phyloP scores from a whole-genome alignment of 2,113 vertebrate genomes.

The Mionectes macconnelli region DNA sequence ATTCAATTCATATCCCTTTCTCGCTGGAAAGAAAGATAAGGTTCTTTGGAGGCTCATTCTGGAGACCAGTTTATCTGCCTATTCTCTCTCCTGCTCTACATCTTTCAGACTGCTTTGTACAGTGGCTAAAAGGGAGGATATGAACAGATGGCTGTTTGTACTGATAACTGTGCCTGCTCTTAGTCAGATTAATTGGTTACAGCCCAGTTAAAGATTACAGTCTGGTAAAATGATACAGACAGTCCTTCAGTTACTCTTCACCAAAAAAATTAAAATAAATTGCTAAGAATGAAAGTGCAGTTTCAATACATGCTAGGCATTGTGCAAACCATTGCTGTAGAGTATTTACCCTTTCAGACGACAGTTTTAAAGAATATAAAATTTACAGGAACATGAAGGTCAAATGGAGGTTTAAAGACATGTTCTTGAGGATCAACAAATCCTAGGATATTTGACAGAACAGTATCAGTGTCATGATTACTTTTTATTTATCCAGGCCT shows the following conservation, averaged over 20 bases:
- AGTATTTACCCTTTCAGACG: neutral
- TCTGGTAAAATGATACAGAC: neutral
- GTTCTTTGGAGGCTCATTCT: constrained; percentile 9
- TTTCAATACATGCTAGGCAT: neutral
- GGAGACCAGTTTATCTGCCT: neutral
- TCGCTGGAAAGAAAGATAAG: constrained; percentile 27
- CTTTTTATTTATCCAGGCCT: neutral
- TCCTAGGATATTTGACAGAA: neutral
- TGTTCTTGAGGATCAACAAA: neutral
- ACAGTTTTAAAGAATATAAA: neutral
- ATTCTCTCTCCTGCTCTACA: neutral
- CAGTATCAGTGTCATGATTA: neutral
- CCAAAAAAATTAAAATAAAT: neutral
- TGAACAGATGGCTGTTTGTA: constrained; percentile 40
- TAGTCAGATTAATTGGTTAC: constrained; percentile 41
- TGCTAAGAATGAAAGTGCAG: neutral
- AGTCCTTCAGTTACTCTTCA: neutral
- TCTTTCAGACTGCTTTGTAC: neutral
- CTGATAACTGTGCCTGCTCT: constrained; percentile 20
- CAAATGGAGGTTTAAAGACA: neutral
- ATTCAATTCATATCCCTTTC: neutral
- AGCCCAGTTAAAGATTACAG: constrained; percentile 20
- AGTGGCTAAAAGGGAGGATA: neutral
- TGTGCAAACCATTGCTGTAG: neutral
- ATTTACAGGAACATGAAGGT: neutral